These are phyloP conservation scores for Leptinotarsa rubiginosa DNA, from an alignment of 2,888 invertebrate genomes.

Conservation along the genomic window DNA sequence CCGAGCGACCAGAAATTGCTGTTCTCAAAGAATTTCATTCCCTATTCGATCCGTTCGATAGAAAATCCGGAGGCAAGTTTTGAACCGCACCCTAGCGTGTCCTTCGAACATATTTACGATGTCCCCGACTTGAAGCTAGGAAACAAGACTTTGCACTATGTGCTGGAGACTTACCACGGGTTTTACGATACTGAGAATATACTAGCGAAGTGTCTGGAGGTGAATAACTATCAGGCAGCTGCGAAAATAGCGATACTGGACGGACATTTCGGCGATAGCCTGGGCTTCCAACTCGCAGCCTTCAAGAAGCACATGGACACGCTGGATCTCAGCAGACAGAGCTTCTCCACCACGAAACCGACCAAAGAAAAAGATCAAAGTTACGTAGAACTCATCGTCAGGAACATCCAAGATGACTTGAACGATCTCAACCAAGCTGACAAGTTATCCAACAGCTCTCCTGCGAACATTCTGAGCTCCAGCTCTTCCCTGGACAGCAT, in stretches of 20 bases:
- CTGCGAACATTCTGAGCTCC: slow-evolving; percentile 61
- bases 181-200: slow-evolving; percentile 64
- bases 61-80: slow-evolving; percentile 48
- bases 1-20: slow-evolving; percentile 57
- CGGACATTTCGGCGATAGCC: slow-evolving; percentile 64
- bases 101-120: slow-evolving; percentile 53
- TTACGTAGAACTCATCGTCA: slow-evolving; percentile 54
- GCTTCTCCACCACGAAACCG: slow-evolving; percentile 54
- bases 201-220: slow-evolving; percentile 60
- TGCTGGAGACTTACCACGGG: slow-evolving; percentile 62
- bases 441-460: slow-evolving; percentile 54
- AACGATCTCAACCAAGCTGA: slow-evolving; percentile 50
- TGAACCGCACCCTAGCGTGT: slow-evolving; percentile 33
- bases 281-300: slow-evolving; percentile 63
- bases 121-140: slow-evolving; percentile 53
- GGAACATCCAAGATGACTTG: slow-evolving; percentile 53
- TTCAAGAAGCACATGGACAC: slow-evolving; percentile 62
- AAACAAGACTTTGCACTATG: slow-evolving; percentile 63
- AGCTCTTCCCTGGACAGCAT: slow-evolving; percentile 66
- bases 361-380: slow-evolving; percentile 52
- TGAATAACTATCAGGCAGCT: slow-evolving; percentile 63
- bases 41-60: slow-evolving; percentile 52
- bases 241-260: slow-evolving; percentile 64
- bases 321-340: slow-evolving; percentile 54
- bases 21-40: slow-evolving; percentile 53